phyloP scores from a whole-genome alignment of 2,113 vertebrate species.

The Blennius ocellaris region DNA sequence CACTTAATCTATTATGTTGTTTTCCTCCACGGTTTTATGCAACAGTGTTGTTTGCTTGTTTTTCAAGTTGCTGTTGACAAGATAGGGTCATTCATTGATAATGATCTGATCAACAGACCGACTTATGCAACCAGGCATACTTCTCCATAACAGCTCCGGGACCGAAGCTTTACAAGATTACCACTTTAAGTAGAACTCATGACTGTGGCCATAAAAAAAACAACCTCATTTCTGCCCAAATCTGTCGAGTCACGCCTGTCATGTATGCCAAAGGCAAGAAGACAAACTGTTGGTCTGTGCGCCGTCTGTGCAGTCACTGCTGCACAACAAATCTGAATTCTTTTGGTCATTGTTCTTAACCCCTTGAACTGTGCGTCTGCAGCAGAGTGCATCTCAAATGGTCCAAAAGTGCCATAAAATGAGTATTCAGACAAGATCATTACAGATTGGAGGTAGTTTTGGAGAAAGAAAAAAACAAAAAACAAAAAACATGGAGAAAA shows the following conservation, averaged over 20 bases:
- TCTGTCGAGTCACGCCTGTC: constrained; percentile 40
- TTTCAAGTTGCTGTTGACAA: constrained; percentile 56
- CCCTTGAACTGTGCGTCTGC: not conserved
- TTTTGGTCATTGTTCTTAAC: not conserved
- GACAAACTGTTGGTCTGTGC: not conserved
- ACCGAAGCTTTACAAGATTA: constrained; percentile 58
- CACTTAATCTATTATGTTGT: constrained; percentile 42
- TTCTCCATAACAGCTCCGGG: constrained; percentile 40
- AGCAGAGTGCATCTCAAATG: not conserved
- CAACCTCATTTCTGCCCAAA: constrained; percentile 25
- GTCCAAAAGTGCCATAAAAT: constrained; percentile 2
- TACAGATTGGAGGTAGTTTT: not conserved
- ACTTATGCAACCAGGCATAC: constrained; percentile 64
- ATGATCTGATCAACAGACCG: constrained; percentile 67
- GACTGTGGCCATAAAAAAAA: constrained; percentile 53
- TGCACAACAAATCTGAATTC: not conserved
- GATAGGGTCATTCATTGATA: constrained; percentile 50
- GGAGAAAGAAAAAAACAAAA: too few relatives aligned
- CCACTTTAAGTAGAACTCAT: constrained; percentile 58
- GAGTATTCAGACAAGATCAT: not conserved
- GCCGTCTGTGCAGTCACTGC: not conserved
- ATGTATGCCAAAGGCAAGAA: not conserved
- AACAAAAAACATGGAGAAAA: too few relatives aligned
- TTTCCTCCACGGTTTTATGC: constrained; percentile 56
- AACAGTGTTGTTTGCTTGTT: constrained; percentile 53